phyloP scores from a whole-genome alignment of 2,888 invertebrate genomes.

The Arctia plantaginis region DNA sequence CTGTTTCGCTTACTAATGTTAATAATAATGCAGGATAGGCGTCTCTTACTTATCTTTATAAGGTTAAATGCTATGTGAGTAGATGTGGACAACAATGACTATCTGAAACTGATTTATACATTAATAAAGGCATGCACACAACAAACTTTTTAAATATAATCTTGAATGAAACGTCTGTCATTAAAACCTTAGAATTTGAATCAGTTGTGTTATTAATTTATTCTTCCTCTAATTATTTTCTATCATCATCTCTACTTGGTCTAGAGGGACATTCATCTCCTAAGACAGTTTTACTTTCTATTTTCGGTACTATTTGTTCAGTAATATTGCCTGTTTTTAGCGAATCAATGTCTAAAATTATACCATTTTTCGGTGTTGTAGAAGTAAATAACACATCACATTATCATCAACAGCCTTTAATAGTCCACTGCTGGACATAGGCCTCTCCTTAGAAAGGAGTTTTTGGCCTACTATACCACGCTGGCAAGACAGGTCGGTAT shows the following conservation, averaged over 20 bases:
- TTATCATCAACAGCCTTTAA: too few relatives aligned
- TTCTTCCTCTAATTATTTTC: not conserved
- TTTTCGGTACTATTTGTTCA: not conserved
- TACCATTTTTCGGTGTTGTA: not conserved
- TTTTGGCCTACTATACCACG: too few relatives aligned
- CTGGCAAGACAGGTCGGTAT: too few relatives aligned
- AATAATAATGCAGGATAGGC: not conserved
- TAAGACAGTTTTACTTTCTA: not conserved
- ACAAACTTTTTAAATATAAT: not conserved
- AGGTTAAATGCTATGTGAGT: conserved; percentile 4
- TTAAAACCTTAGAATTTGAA: not conserved
- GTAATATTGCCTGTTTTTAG: not conserved
- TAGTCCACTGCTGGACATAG: too few relatives aligned
- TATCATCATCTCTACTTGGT: conserved; percentile 3
- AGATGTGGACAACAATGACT: not conserved
- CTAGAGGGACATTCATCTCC: not conserved
- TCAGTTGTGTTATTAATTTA: not conserved
- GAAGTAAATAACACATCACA: too few relatives aligned
- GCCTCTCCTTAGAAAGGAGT: too few relatives aligned
- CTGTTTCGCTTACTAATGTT: not conserved
- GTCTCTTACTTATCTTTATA: not conserved
- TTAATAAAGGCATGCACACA: too few relatives aligned
- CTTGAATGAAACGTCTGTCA: not conserved
- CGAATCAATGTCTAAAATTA: not conserved
- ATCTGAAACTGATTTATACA: not conserved